Evolutionary conservation across 2,797 vertebrate genomes (phyloP).

Genomic region (Sparus aurata): DNA sequence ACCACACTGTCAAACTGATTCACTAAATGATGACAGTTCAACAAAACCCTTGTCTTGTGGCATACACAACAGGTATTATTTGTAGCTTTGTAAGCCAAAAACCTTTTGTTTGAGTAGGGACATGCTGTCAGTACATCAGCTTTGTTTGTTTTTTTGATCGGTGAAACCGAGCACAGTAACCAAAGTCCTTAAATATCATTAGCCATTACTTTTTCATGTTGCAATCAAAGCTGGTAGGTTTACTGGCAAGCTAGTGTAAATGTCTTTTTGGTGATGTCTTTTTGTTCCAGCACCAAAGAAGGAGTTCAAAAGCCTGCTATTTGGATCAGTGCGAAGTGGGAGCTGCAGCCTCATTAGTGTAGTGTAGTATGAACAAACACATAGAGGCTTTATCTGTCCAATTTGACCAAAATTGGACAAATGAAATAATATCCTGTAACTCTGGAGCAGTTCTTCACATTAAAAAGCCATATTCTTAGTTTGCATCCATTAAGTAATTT

Average conservation of each 20-base stretch:
- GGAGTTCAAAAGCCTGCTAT: constrained; percentile 47
- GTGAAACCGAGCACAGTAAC: constrained; percentile 22
- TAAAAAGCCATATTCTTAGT: constrained; percentile 5
- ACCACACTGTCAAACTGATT: constrained; percentile 9
- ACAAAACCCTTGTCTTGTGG: background rate
- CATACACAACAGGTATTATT: background rate
- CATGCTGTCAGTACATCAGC: background rate
- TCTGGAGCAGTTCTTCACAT: background rate
- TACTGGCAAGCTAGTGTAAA: constrained; percentile 22
- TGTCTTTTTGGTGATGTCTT: constrained; percentile 30
- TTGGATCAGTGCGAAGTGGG: constrained; percentile 19
- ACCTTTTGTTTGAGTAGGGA: background rate
- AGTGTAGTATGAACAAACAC: constrained; percentile 27
- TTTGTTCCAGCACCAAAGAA: constrained; percentile 55
- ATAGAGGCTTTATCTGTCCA: constrained; percentile 3
- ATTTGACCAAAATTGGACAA: constrained; percentile 17
- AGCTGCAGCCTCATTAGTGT: constrained; percentile 32
- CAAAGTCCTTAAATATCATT: constrained; percentile 33
- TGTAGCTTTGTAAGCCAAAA: background rate
- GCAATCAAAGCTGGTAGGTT: constrained; percentile 26
- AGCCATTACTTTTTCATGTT: constrained; percentile 25
- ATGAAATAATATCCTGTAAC: background rate
- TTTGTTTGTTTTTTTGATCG: background rate
- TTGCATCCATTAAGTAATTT: background rate
- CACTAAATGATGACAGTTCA: constrained; percentile 1